phyloP scores from a whole-genome alignment of 2,113 vertebrate species.

The Phyllostomus discolor region DNA sequence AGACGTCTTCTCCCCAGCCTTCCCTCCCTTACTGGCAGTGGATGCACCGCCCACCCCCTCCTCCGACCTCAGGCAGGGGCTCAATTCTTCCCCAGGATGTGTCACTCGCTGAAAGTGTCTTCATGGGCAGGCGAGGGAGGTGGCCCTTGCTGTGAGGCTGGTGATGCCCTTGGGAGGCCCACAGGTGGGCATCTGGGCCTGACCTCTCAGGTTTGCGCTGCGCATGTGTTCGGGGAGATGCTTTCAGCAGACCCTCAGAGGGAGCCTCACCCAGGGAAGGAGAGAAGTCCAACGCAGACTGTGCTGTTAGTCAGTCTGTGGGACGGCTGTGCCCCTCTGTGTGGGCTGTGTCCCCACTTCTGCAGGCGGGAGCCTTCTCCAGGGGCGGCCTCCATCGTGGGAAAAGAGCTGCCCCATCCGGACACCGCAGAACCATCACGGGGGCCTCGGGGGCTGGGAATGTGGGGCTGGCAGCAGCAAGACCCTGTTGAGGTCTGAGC shows the following conservation, averaged over 20 bases:
- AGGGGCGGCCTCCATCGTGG: neutral
- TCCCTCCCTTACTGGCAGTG: neutral
- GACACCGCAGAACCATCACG: neutral
- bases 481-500: neutral
- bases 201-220: neutral
- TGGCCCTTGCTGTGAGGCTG: neutral
- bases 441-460: neutral
- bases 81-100: neutral
- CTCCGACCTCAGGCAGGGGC: neutral
- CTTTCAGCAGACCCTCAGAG: neutral
- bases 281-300: neutral
- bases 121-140: neutral
- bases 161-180: neutral
- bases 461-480: neutral
- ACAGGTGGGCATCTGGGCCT: neutral
- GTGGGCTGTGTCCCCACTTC: neutral
- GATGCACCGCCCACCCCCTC: too few relatives aligned
- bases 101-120: neutral
- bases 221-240: neutral
- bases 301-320: neutral
- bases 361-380: neutral
- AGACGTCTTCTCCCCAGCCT: neutral
- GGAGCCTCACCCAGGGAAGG: neutral
- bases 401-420: neutral
- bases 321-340: neutral